Percentiles rank a stretch among this genome's conserved stretches.
These are phyloP conservation scores for Eulemur coronatus DNA, from an alignment of 2,797 vertebrate genomes.

Conservation along the genomic window DNA sequence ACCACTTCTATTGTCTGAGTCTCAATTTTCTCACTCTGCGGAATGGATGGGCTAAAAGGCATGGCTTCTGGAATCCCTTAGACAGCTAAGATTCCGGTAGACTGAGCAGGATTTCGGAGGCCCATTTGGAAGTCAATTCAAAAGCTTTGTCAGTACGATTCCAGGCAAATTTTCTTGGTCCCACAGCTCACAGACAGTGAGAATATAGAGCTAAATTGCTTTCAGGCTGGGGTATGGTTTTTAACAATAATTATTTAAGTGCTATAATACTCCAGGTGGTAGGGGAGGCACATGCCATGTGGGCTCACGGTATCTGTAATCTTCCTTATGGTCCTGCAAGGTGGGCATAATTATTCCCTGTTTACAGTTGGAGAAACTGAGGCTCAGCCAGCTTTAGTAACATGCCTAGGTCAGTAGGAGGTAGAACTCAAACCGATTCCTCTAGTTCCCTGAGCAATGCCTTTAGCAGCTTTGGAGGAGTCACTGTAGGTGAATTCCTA, in stretches of 20 bases:
- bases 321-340: rapidly evolving
- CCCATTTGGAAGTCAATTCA: not conserved
- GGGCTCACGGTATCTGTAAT: rapidly evolving
- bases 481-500: not conserved
- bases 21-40: not conserved
- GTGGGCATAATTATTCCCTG: not conserved
- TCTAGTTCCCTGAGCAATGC: rapidly evolving
- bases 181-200: not conserved
- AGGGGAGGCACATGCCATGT: too few species aligned
- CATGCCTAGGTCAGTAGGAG: rapidly evolving
- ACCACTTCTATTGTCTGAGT: not conserved
- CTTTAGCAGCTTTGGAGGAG: rapidly evolving
- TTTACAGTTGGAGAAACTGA: not conserved
- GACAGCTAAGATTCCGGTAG: not conserved
- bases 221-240: not conserved
- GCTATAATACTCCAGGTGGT: rapidly evolving
- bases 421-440: rapidly evolving
- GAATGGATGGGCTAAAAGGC: not conserved
- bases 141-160: rapidly evolving
- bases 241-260: too few species aligned
- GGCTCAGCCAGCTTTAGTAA: not conserved
- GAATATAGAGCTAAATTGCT: not conserved
- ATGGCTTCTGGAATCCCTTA: not conserved
- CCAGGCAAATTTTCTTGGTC: not conserved
- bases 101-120: not conserved